Percentiles rank a stretch among this genome's conserved stretches.
Conservation (phyloP, 2,113 vertebrate species). For the Amblyornis subalaris region DNA sequence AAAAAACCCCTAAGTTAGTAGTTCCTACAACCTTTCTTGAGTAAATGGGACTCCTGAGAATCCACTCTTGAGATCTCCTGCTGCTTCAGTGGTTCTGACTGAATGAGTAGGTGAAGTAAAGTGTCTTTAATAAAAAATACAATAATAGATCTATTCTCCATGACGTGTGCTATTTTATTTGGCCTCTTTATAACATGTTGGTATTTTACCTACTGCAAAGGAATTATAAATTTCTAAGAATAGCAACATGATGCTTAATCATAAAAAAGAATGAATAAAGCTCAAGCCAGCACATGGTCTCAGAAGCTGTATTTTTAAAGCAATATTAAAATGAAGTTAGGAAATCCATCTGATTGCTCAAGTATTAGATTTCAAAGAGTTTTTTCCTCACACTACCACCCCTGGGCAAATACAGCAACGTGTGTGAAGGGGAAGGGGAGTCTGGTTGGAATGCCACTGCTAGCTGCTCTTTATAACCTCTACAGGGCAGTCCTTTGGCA, state of each 20-base stretch:
- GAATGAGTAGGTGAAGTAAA: not conserved
- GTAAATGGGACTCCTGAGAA: conserved; percentile 29
- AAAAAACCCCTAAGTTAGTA: not conserved
- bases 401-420: not conserved
- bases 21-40: not conserved
- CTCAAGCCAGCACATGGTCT: not conserved
- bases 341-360: not conserved
- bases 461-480: not conserved
- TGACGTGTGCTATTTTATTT: not conserved
- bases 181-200: not conserved
- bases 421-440: not conserved
- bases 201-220: not conserved
- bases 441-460: not conserved
- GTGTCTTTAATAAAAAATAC: not conserved
- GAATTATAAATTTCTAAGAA: not conserved
- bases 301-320: not conserved
- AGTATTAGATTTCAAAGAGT: not conserved
- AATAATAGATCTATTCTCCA: not conserved
- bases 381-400: not conserved
- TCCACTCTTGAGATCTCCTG: not conserved
- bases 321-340: not conserved
- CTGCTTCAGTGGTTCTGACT: not conserved
- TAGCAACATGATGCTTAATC: not conserved
- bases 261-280: not conserved
- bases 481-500: not conserved